A percentile compares a stretch with the other conserved stretches of the same genome.
Evolutionary conservation across 2,113 vertebrate species (phyloP).

Genomic region (Entelurus aequoreus): DNA sequence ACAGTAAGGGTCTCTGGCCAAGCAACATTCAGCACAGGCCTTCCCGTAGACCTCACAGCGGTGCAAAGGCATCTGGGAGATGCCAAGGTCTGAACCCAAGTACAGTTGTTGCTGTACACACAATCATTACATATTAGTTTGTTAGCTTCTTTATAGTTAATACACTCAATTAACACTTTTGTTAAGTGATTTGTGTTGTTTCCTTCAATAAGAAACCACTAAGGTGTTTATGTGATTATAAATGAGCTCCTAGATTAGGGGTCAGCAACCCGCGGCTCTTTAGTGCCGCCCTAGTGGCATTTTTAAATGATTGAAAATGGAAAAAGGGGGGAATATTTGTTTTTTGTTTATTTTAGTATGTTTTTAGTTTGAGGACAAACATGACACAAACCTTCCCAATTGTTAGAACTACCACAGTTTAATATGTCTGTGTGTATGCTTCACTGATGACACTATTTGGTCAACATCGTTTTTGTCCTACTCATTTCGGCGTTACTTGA

Average conservation of each 20-base stretch:
- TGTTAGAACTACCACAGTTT: too few relatives aligned
- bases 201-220: constrained; percentile 14
- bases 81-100: constrained; percentile 82
- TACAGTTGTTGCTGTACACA: constrained; percentile 90
- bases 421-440: too few relatives aligned
- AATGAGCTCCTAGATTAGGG: background rate
- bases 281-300: background rate
- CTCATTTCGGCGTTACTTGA: too few relatives aligned
- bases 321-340: too few relatives aligned
- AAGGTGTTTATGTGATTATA: constrained; percentile 26
- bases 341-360: too few relatives aligned
- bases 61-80: constrained; percentile 92
- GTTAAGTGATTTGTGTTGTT: background rate
- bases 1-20: constrained; percentile 95
- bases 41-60: constrained; percentile 94
- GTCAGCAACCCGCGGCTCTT: background rate
- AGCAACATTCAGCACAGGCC: constrained; percentile 95
- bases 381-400: too few relatives aligned
- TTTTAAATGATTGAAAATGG: too few relatives aligned
- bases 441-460: too few relatives aligned
- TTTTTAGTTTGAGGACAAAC: too few relatives aligned
- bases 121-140: too few relatives aligned
- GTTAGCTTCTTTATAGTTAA: background rate
- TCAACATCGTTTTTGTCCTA: too few relatives aligned
- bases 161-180: background rate